Evolutionary conservation across 2,797 vertebrate species (phyloP), one percentile per base, ranked within the genome.

Genomic region (Chelon labrosus): DNA sequence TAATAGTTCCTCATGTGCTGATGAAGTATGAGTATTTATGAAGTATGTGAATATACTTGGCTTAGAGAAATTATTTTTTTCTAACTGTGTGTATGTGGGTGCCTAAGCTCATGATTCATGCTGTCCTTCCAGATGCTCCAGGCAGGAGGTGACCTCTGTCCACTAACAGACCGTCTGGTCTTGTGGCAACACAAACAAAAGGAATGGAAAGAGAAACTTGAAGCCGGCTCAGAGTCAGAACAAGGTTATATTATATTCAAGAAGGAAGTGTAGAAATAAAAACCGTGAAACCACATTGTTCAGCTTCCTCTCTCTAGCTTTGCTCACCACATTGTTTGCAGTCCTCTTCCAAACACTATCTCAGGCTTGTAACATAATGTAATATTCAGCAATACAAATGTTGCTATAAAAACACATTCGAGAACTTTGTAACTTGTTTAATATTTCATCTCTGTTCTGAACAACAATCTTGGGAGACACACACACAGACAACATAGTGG

Each of bases 91-190:
- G 65, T 4, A 10, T 52, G 27, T 59, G 27, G 22, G 56, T 73
- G 37, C 62, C 13, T 44, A 6, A 46, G 41, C 58, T 66, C 20
- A 46, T 61, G 31, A 44, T 63, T 63, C 61, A 73, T 62, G 57
- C 27, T 68, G 53, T 61, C 52, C 19, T 76, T 49, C 52, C 89
- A 89, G 84, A 90, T 81, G 82, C 82, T 80, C 60, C 41, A 47
- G 84, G 76, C 80, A 77, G 84, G 73, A 70, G 79, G 78, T 80
- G 83, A 89, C 88, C 87, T 85, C 79, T 67, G 70, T 65, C 22
- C 10, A 44, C 47, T 57, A 44, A 72, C 80, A 87, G 72, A 85
- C 64, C 3, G 75, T 74, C 75, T 73, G 65, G 51, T 72, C 67
- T 41, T 67, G 63, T 71, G 58, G 77, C 61, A 84, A 74, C 68